These are phyloP conservation scores for Tragopan temminckii DNA, from an alignment of 2,797 vertebrate species.

Conservation along the genomic window DNA sequence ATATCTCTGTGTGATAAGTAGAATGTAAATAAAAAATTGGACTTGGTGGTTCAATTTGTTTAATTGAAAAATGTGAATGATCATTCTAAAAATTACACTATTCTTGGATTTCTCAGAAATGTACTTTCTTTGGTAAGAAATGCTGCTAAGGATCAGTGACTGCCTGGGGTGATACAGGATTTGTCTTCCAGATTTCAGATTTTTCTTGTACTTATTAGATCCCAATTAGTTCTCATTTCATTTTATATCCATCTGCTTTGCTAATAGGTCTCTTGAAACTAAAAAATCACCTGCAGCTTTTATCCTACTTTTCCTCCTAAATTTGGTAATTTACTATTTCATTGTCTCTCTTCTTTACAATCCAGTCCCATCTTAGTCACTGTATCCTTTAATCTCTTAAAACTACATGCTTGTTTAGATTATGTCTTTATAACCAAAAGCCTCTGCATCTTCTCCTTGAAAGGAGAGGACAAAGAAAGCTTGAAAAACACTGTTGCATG, in stretches of 20 bases:
- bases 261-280: not conserved
- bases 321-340: not conserved
- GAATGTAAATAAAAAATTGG: not conserved
- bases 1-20: not conserved
- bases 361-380: not conserved
- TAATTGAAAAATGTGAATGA: not conserved
- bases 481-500: not conserved
- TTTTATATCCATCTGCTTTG: not conserved
- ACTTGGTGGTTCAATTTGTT: not conserved
- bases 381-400: not conserved
- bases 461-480: not conserved
- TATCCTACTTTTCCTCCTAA: not conserved
- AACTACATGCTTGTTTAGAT: not conserved
- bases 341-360: not conserved
- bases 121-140: not conserved
- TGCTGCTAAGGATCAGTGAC: not conserved
- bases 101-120: not conserved
- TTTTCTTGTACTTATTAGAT: not conserved
- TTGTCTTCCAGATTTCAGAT: not conserved
- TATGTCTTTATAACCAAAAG: not conserved
- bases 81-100: not conserved
- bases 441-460: not conserved
- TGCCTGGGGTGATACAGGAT: not conserved
- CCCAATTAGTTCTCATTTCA: not conserved
- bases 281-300: not conserved